A percentile compares a stretch with the other conserved stretches of the same genome.
phyloP scores from a whole-genome alignment of 2,113 vertebrate genomes.

The Sapayoa aenigma region DNA sequence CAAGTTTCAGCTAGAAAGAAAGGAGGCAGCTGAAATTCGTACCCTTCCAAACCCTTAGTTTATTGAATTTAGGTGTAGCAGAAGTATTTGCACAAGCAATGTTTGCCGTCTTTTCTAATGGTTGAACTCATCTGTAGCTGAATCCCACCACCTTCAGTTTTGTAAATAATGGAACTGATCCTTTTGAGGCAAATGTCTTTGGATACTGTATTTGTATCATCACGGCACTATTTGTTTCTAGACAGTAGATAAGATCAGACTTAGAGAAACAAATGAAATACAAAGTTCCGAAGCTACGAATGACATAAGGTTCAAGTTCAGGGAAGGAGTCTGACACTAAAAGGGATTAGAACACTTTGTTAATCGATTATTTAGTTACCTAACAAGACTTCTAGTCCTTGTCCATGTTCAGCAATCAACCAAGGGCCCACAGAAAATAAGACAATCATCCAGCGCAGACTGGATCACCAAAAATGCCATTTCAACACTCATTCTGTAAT shows the following conservation, averaged over 20 bases:
- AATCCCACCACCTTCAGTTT: not conserved
- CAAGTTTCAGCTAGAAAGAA: conserved; percentile 5
- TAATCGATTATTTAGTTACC: not conserved
- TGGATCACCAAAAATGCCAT: not conserved
- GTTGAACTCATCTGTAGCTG: not conserved
- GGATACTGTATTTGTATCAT: not conserved
- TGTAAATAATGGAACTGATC: not conserved
- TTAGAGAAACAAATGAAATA: not conserved
- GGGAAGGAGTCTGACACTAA: not conserved
- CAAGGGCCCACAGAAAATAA: not conserved
- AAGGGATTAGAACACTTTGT: not conserved
- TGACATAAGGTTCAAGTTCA: not conserved
- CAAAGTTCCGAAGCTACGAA: not conserved
- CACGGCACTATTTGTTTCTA: not conserved
- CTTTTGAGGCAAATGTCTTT: not conserved
- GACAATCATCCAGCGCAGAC: not conserved
- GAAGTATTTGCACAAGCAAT: not conserved
- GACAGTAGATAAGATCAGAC: not conserved
- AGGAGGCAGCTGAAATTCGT: not conserved
- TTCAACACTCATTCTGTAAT: not conserved
- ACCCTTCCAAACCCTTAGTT: not conserved
- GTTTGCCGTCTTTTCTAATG: not conserved
- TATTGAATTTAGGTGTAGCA: not conserved
- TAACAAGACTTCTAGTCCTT: not conserved
- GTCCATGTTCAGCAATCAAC: not conserved